Percentiles rank a stretch among this genome's conserved stretches.
phyloP scores from a whole-genome alignment of 2,888 invertebrate genomes.

The Pristionchus mayeri region DNA sequence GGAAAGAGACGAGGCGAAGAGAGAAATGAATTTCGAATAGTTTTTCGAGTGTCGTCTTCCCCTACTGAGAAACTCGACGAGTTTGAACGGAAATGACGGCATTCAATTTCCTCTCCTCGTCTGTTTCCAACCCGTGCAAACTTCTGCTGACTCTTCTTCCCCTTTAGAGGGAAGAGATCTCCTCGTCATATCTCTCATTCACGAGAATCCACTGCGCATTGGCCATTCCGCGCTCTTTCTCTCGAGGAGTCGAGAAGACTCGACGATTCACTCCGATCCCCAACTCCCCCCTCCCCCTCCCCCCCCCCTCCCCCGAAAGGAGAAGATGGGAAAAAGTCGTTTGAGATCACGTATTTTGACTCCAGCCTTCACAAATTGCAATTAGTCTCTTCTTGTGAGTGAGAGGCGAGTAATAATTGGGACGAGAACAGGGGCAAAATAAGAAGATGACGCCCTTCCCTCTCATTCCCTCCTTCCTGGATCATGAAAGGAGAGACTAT shows the following conservation, averaged over 20 bases:
- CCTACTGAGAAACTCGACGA: not conserved
- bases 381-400: not conserved
- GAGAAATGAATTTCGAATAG: slow-evolving; percentile 32
- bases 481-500: too few species aligned
- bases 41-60: slow-evolving; percentile 3
- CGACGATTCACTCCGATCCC: not conserved
- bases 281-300: not conserved
- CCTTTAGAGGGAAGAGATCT: not conserved
- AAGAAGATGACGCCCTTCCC: too few species aligned
- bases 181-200: too few species aligned
- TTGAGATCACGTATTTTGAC: not conserved
- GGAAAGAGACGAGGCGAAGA: slow-evolving; percentile 22
- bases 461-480: too few species aligned
- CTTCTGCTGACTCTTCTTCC: not conserved
- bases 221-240: not conserved
- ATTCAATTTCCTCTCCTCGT: not conserved
- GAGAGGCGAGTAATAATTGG: slow-evolving; percentile 29
- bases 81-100: not conserved
- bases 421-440: not conserved
- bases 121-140: not conserved
- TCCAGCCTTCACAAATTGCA: slow-evolving; percentile 4
- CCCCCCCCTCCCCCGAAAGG: not conserved
- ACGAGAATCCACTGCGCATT: not conserved
- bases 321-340: not conserved
- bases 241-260: not conserved